Conservation (phyloP, 1,140 invertebrate species). For the Drosophila nigrodunni region DNA sequence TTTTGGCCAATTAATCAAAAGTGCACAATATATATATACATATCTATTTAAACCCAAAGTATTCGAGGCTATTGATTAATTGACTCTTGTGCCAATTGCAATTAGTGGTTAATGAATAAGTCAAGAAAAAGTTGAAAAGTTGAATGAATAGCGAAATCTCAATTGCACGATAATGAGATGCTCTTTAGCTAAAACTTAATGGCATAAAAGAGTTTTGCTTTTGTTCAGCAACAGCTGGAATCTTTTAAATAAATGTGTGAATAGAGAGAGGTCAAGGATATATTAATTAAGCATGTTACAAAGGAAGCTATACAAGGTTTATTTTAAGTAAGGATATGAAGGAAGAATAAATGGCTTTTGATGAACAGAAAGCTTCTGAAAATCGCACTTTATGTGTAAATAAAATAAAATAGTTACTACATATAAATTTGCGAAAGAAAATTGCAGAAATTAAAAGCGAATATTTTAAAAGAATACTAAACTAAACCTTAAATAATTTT, state of each 20-base stretch:
- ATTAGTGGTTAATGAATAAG: slow-evolving; percentile 74
- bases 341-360: too few relatives aligned
- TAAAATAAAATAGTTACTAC: too few relatives aligned
- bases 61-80: slow-evolving; percentile 66
- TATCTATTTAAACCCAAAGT: slow-evolving; percentile 7
- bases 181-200: neutral
- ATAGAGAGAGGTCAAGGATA: neutral
- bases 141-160: slow-evolving; percentile 13
- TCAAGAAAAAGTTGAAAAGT: slow-evolving; percentile 31
- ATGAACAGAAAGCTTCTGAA: too few relatives aligned
- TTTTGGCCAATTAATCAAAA: slow-evolving; percentile 68
- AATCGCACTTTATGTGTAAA: too few relatives aligned
- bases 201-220: neutral
- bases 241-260: neutral
- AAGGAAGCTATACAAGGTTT: neutral
- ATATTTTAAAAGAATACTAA: too few relatives aligned
- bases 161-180: slow-evolving; percentile 27
- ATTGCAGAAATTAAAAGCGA: too few relatives aligned
- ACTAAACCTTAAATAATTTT: too few relatives aligned
- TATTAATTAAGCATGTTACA: neutral
- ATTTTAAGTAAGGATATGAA: too few relatives aligned
- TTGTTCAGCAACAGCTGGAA: neutral
- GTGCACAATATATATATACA: slow-evolving; percentile 34
- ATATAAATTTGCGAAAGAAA: too few relatives aligned
- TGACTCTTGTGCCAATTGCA: slow-evolving; percentile 65